phyloP scores from a whole-genome alignment of 64 coral and sea anemone species.

The Pachyseris speciosa region DNA sequence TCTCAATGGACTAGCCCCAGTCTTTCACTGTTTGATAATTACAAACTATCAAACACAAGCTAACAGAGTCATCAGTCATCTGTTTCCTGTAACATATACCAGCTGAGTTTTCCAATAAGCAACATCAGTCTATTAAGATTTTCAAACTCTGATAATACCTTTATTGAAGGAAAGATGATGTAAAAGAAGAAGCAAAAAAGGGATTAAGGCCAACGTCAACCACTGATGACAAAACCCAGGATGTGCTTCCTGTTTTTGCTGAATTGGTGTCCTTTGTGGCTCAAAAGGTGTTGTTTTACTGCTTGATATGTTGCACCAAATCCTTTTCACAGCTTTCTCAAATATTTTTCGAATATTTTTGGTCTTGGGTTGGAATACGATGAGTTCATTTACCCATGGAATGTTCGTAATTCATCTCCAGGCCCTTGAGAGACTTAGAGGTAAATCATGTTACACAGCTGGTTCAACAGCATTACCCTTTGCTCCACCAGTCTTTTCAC shows the following conservation, averaged over 20 bases:
- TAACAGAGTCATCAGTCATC: no score
- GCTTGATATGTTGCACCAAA: neutral
- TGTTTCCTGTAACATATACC: no score
- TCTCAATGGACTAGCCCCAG: no score
- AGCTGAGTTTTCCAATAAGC: no score
- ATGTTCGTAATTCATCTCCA: neutral
- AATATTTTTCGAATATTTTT: no score
- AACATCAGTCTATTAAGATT: neutral
- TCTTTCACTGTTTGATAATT: no score
- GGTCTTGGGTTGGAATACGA: neutral
- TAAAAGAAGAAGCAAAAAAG: constrained; percentile 88
- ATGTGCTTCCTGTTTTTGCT: constrained; percentile 62
- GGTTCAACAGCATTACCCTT: constrained; percentile 68
- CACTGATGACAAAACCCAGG: neutral
- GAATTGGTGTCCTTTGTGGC: constrained; percentile 83
- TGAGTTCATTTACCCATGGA: neutral
- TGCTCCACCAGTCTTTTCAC: constrained; percentile 68
- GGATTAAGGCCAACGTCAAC: constrained; percentile 57
- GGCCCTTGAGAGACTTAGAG: constrained; percentile 66
- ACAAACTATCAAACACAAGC: no score
- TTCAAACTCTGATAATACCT: neutral
- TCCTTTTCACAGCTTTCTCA: neutral
- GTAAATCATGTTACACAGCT: constrained; percentile 63
- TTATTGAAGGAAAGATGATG: constrained; percentile 86
- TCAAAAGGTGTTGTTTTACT: constrained; percentile 59